Conservation (phyloP, 1,140 invertebrate genomes). For the Saccostrea cuccullata region DNA sequence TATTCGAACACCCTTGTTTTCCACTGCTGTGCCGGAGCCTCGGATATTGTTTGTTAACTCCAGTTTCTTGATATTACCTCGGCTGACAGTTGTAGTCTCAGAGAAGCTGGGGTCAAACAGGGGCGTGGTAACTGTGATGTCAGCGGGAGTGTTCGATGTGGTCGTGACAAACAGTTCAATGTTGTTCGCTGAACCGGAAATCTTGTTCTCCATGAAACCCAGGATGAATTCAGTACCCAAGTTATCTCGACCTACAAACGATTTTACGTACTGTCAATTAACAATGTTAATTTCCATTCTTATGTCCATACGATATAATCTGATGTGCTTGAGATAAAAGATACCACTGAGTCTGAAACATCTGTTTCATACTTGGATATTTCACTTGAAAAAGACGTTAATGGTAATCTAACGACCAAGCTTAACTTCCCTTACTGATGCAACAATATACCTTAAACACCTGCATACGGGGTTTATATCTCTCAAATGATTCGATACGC, state of each 20-base stretch:
- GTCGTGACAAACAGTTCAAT: constrained; percentile 64
- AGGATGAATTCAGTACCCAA: constrained; percentile 59
- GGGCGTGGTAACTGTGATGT: constrained; percentile 59
- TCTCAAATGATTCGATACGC: too few relatives aligned
- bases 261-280: too few relatives aligned
- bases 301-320: too few relatives aligned
- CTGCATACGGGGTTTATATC: too few relatives aligned
- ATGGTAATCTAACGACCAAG: too few relatives aligned
- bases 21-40: constrained; percentile 27
- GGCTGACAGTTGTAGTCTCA: constrained; percentile 30
- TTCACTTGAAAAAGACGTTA: too few relatives aligned
- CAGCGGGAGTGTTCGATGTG: constrained; percentile 52
- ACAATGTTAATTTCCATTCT: too few relatives aligned
- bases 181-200: constrained; percentile 36
- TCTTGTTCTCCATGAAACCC: constrained; percentile 58
- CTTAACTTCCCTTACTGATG: too few relatives aligned
- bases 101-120: constrained; percentile 36
- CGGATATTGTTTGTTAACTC: constrained; percentile 46
- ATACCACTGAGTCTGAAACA: too few relatives aligned
- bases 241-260: constrained; percentile 50
- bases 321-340: too few relatives aligned
- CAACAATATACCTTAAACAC: too few relatives aligned
- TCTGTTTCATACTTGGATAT: too few relatives aligned
- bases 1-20: constrained; percentile 56
- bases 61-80: constrained; percentile 52